These are phyloP conservation scores for Clarias macrocephalus DNA, from an alignment of 2,113 vertebrate species.

Conservation along the genomic window DNA sequence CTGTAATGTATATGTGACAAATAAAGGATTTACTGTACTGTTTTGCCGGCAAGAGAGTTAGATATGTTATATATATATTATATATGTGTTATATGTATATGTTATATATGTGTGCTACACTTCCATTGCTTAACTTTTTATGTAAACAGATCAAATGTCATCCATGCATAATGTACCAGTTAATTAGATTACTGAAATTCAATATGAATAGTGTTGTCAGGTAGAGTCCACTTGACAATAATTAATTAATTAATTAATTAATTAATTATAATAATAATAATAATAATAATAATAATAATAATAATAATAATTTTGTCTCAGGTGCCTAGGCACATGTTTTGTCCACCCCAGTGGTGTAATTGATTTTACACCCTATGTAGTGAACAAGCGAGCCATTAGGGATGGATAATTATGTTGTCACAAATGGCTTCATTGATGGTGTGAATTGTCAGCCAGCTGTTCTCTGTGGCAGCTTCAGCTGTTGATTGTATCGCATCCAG, in stretches of 20 bases:
- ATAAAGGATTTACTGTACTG: no score
- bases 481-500: conserved; percentile 4
- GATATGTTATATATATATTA: no score
- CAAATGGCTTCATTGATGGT: conserved; percentile 15
- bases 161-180: not conserved
- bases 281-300: no score
- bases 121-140: not conserved
- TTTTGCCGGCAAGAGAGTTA: not conserved
- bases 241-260: not conserved
- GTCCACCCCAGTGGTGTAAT: conserved; percentile 42
- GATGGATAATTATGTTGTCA: conserved; percentile 25
- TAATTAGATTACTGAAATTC: not conserved
- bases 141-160: not conserved
- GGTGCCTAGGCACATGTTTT: not conserved
- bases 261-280: no score
- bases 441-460: conserved; percentile 26
- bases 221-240: not conserved
- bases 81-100: no score
- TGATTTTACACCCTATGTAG: not conserved
- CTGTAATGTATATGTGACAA: no score
- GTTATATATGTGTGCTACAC: not conserved
- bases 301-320: not conserved
- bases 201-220: not conserved
- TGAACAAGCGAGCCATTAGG: conserved; percentile 16
- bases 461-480: conserved; percentile 15